Base-by-base conservation (phyloP, 2,888 invertebrate genomes). In the Drosophila eohydei region DNA sequence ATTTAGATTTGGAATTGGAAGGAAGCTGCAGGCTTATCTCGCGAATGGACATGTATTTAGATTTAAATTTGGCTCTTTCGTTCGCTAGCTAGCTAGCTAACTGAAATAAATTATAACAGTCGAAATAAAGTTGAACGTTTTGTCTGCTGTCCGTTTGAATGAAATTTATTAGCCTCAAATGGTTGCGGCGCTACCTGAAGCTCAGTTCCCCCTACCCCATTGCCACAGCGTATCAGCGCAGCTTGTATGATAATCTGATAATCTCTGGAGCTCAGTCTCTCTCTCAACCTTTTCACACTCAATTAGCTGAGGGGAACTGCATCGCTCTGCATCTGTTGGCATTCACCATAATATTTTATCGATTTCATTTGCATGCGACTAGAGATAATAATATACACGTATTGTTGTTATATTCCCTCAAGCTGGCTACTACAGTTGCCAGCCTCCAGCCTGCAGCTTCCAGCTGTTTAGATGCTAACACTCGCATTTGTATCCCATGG, bases 101-200 rank as follows among this genome's bases (percentile, higher is more conserved):
- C 77, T 81, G 69, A 85, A 90, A 89, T 89, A 89, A 90, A 91
- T 86, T 89, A 88, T 86, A 87, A 81, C 86, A 80, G 88, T 89
- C 74, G 80, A 79, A 87, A 88, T 83, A 59, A 90, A 81, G 71
- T 69, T 72, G 56, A 89, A 74, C 84, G 78, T 89, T 90, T 88
- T 86, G 84, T 87, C 79, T 68, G 79, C 81, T 80, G 87, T 77
- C 74, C 65, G 65, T 71, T 88, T 77, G 76, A 71, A 50, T 78
- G 74, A 90, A 81, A 90, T 88, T 88, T 90, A 90, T 87, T 90
- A 60, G 80, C 55, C 70, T 60, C 61, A 57, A 68, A 65, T 71
- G 71, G 57, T 52, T 56, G 40, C 26, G 66, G 64, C 38, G 80
- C 80, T 84, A 88, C 88, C 89, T 89, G 80, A 63, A 68, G 2